These are phyloP conservation scores for Edolisoma coerulescens DNA, from an alignment of 2,113 vertebrate genomes.

Conservation along the genomic window DNA sequence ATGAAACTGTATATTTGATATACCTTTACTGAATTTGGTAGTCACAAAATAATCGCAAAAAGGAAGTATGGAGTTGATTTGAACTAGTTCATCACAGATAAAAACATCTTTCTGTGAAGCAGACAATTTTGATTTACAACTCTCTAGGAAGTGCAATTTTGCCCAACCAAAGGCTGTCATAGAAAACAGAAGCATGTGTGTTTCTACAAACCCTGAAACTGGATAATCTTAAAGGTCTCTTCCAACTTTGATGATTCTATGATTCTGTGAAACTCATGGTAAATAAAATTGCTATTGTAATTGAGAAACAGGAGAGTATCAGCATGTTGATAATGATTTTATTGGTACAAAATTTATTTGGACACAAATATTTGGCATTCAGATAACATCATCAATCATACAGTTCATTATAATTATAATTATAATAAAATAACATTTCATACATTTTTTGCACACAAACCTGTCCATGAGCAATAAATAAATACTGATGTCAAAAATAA, in stretches of 20 bases:
- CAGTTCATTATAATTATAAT: background rate
- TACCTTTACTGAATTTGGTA: background rate
- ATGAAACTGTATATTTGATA: background rate
- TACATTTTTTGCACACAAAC: background rate
- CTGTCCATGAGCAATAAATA: background rate
- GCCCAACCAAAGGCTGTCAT: background rate
- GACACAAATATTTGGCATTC: background rate
- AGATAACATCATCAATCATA: background rate
- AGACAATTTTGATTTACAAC: background rate
- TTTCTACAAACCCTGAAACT: background rate
- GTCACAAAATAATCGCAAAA: background rate
- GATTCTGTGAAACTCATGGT: background rate
- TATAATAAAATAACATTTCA: background rate
- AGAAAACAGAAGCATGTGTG: background rate
- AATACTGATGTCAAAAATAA: background rate
- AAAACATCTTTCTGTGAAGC: background rate
- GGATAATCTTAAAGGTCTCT: background rate
- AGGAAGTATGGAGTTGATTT: background rate
- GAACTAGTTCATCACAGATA: background rate
- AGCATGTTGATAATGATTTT: background rate
- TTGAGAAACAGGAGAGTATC: background rate
- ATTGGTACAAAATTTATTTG: background rate
- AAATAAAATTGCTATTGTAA: background rate
- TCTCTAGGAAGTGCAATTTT: background rate
- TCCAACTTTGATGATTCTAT: background rate